phyloP scores from a whole-genome alignment of 2,797 vertebrate genomes.

The Toxotes lorentzi region DNA sequence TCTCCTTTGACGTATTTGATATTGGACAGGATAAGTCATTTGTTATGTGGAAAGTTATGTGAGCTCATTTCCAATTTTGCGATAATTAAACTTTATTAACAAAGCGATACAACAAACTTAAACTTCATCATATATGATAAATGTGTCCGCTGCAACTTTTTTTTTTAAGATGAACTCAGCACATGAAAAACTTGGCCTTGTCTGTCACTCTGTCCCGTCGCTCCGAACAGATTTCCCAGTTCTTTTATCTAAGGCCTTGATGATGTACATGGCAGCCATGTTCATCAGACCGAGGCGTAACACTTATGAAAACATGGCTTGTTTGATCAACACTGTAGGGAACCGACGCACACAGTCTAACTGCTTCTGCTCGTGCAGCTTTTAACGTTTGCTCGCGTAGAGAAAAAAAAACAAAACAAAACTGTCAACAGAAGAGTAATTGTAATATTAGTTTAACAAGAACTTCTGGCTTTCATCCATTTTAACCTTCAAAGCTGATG shows the following conservation, averaged over 20 bases:
- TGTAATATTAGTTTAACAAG: slow-evolving; percentile 66
- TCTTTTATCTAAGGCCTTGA: slow-evolving; percentile 56
- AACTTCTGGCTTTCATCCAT: slow-evolving; percentile 67
- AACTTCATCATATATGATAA: background rate
- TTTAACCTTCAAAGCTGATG: slow-evolving; percentile 38
- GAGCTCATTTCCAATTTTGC: background rate
- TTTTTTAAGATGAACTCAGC: background rate
- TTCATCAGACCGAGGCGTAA: slow-evolving; percentile 48
- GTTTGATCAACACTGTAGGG: slow-evolving; percentile 51
- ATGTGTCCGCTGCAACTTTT: background rate
- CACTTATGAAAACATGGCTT: slow-evolving; percentile 45
- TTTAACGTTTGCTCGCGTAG: slow-evolving; percentile 35
- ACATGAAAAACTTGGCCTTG: background rate
- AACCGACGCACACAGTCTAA: slow-evolving; percentile 15
- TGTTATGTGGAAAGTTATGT: background rate
- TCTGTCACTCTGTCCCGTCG: slow-evolving; percentile 11
- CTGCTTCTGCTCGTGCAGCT: slow-evolving; percentile 28
- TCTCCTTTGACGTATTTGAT: background rate
- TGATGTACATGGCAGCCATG: slow-evolving; percentile 23
- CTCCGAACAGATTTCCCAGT: slow-evolving; percentile 18
- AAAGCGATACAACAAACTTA: background rate
- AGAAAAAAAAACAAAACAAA: background rate
- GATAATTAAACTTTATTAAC: background rate
- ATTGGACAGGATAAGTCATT: background rate
- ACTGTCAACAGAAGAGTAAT: slow-evolving; percentile 45